phyloP scores from a whole-genome alignment of 2,113 vertebrate species.

The Pterophyllum scalare region DNA sequence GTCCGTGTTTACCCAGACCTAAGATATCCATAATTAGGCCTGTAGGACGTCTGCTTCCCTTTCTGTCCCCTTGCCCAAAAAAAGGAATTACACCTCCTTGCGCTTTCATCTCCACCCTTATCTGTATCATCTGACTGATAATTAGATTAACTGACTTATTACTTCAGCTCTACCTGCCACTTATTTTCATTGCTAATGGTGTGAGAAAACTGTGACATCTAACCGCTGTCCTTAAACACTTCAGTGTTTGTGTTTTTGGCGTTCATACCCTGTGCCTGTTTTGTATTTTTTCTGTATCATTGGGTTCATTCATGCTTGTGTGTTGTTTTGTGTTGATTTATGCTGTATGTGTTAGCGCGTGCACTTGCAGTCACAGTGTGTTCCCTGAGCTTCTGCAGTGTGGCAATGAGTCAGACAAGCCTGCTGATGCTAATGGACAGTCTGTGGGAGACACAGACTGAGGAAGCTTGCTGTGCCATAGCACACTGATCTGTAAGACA shows the following conservation, averaged over 20 bases:
- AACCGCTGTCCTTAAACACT: background rate
- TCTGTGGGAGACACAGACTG: slow-evolving; percentile 51
- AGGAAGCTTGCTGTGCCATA: slow-evolving; percentile 33
- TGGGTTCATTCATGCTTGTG: slow-evolving; percentile 44
- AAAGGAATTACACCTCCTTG: slow-evolving; percentile 23
- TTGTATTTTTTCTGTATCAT: background rate
- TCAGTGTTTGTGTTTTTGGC: background rate
- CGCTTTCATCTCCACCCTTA: background rate
- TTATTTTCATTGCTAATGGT: background rate
- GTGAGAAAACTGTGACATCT: background rate
- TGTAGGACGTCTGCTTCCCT: slow-evolving; percentile 53
- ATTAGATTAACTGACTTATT: background rate
- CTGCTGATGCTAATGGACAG: slow-evolving; percentile 64
- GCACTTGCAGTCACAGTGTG: slow-evolving; percentile 56
- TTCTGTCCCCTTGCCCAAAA: background rate
- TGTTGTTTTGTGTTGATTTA: slow-evolving; percentile 16
- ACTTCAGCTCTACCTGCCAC: background rate
- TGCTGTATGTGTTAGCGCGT: slow-evolving; percentile 42
- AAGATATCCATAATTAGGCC: slow-evolving; percentile 75
- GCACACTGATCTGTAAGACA: slow-evolving; percentile 18
- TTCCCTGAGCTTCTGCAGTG: slow-evolving; percentile 53
- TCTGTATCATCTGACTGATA: background rate
- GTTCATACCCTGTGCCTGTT: background rate
- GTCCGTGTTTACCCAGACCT: slow-evolving; percentile 67
- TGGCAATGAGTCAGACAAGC: slow-evolving; percentile 62